Percentiles rank a stretch among this genome's conserved stretches.
Conservation (phyloP, 2,888 invertebrate species). For the Spilarctia lutea region DNA sequence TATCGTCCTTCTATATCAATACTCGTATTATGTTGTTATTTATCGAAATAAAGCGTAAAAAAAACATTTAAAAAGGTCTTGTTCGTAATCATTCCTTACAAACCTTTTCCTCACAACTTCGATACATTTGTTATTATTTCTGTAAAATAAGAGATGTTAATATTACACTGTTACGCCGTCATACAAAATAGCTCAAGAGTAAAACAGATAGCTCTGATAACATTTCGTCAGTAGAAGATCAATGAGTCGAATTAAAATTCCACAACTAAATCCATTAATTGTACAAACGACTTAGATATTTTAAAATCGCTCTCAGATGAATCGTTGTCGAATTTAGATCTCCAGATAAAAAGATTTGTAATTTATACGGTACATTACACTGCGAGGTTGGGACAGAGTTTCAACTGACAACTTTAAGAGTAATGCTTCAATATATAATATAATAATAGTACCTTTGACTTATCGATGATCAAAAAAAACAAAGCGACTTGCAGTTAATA, state of each 20-base stretch:
- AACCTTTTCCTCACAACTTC: not conserved
- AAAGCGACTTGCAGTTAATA: not conserved
- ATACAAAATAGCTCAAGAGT: not conserved
- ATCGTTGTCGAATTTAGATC: constrained; percentile 51
- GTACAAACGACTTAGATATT: constrained; percentile 50
- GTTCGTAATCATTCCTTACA: too few relatives aligned
- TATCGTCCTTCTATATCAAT: not conserved
- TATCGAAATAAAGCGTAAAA: not conserved
- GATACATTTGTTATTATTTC: too few relatives aligned
- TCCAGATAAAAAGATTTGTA: constrained; percentile 55
- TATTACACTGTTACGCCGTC: not conserved
- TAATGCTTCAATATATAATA: constrained; percentile 28
- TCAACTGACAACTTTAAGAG: constrained; percentile 33
- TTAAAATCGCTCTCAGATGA: constrained; percentile 46
- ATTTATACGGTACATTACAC: constrained; percentile 55
- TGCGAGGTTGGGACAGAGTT: constrained; percentile 39
- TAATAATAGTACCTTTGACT: not conserved
- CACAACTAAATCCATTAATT: constrained; percentile 48
- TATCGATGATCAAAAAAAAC: not conserved
- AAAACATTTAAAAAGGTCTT: not conserved
- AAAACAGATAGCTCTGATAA: constrained; percentile 7
- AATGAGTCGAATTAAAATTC: constrained; percentile 50
- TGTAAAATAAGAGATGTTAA: too few relatives aligned
- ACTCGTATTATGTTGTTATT: not conserved
- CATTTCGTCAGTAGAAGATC: constrained; percentile 30